Base-by-base conservation (phyloP, 2,113 vertebrate genomes). In the Oncorhynchus clarkii region DNA sequence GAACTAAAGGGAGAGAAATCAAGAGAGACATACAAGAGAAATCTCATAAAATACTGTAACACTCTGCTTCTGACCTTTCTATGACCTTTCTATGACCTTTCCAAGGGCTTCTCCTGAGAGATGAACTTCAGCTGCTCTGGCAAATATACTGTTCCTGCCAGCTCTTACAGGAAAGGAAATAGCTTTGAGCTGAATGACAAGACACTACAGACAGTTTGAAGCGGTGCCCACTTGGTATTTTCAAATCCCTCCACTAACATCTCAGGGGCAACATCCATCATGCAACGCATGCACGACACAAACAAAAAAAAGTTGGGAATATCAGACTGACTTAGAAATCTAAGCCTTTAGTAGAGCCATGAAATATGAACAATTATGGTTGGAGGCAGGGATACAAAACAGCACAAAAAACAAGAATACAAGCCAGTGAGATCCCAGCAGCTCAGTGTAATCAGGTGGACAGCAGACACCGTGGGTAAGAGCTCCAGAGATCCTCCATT, bases 201-300 rank as follows among this genome's bases (percentile, higher is more conserved):
- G 83, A 86, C 78, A 85, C 72, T 80, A 75, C 39, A 24, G 80
- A 69, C 77, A 82, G 86, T 88, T 88, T 89, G 85, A 88, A 86
- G 81, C 79, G 84, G 78, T 73, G 79, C 84, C 74, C 39, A 12
- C 39, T 45, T 45, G 39, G 39, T 45, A 45, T 45, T 45, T 45
- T 45, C 39, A 39, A 9, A 39, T 9, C 39, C 39, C 8, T 39
- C 39, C 39, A 9, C 39, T 9, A 39, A 39, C 39, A 39, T 39
- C 39, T 45, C 39, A 39, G 34, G 34, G 8, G 3, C 49, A 14
- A 54, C 16, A 54, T 18, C 16, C 5, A 54, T 18, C 3, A 18
- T 54, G 4, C 51, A 5, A 54, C 1, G 39, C 39, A 45, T 14
- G 12, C 51, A 54, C 39, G 51, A 18, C 16, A 45, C 9, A 45